Conservation (phyloP, 2,797 vertebrate species). For the Anas bahamensis region DNA sequence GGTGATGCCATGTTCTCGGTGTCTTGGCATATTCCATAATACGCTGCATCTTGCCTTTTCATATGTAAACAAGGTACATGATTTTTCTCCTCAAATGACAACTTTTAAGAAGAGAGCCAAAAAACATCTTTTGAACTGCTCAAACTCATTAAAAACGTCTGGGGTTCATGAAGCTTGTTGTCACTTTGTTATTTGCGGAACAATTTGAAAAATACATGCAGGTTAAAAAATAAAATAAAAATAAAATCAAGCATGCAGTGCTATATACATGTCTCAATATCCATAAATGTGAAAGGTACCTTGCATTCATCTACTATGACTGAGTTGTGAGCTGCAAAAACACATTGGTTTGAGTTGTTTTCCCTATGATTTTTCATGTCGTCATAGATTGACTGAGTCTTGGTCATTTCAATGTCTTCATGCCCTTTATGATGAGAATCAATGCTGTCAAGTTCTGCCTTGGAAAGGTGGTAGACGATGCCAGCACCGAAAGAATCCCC, state of each 20-base stretch:
- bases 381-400: slow-evolving; percentile 94
- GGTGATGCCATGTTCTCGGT: slow-evolving; percentile 47
- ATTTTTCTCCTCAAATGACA: slow-evolving; percentile 50
- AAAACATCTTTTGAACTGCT: slow-evolving; percentile 31
- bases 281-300: slow-evolving; percentile 95
- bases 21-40: slow-evolving; percentile 45
- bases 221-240: slow-evolving; percentile 52
- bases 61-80: slow-evolving; percentile 58
- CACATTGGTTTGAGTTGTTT: slow-evolving; percentile 99
- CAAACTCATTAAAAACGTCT: slow-evolving; percentile 66
- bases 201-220: slow-evolving; percentile 74
- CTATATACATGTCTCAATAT: slow-evolving; percentile 94
- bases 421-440: slow-evolving; percentile 89
- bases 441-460: slow-evolving; percentile 91
- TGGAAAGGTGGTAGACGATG: slow-evolving; percentile 97
- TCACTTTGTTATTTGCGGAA: slow-evolving; percentile 68
- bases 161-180: slow-evolving; percentile 77
- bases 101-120: slow-evolving; percentile 58
- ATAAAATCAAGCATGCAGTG: slow-evolving; percentile 70
- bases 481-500: slow-evolving; percentile 98
- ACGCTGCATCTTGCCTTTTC: slow-evolving; percentile 52
- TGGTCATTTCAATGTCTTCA: slow-evolving; percentile 96
- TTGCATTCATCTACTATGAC: slow-evolving; percentile 99
- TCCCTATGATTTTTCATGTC: slow-evolving; percentile 98
- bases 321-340: slow-evolving; percentile 96